Evolutionary conservation across 2,797 vertebrate genomes (phyloP).

Genomic region (Brotula barbata): DNA sequence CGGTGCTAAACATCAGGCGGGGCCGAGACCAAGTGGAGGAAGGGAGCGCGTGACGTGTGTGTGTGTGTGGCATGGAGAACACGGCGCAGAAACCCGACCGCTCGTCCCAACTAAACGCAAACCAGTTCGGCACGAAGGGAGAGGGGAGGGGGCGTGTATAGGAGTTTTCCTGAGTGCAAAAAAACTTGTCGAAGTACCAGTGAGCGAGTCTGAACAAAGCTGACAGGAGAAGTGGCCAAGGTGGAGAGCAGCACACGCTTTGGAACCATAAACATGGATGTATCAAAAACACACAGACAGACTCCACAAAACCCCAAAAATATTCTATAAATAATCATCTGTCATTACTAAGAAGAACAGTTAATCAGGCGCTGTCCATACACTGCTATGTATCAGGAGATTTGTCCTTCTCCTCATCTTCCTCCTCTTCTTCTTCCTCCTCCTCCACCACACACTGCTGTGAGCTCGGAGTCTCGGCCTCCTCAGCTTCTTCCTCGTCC

Average conservation of each 20-base stretch:
- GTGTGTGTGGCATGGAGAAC: conserved; percentile 30
- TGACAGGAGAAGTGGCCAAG: conserved; percentile 68
- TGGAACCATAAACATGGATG: conserved; percentile 78
- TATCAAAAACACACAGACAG: conserved; percentile 66
- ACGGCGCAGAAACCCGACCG: conserved; percentile 29
- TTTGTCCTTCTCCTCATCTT: conserved; percentile 76
- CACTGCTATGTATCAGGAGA: conserved; percentile 88
- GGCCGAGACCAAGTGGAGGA: conserved; percentile 49
- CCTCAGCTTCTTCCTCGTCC: conserved; percentile 74
- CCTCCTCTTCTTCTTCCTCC: conserved; percentile 64
- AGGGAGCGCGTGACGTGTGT: conserved; percentile 11
- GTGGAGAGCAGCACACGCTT: conserved; percentile 85
- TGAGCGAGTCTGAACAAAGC: conserved; percentile 83
- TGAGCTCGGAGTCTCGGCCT: conserved; percentile 69
- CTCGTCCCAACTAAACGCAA: conserved; percentile 55
- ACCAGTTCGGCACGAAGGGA: conserved; percentile 75
- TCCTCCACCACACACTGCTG: conserved; percentile 76
- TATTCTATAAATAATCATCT: conserved; percentile 82
- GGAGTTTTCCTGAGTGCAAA: conserved; percentile 98
- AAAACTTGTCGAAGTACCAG: conserved; percentile 85
- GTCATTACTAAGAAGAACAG: conserved; percentile 81
- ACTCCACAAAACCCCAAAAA: conserved; percentile 70
- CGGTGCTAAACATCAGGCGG: conserved; percentile 50
- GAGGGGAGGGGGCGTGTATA: conserved; percentile 83
- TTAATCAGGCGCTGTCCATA: conserved; percentile 67